Evolutionary conservation across 2,888 invertebrate genomes (phyloP), one percentile per base, ranked within the genome.

Genomic region (Heliconius sara): DNA sequence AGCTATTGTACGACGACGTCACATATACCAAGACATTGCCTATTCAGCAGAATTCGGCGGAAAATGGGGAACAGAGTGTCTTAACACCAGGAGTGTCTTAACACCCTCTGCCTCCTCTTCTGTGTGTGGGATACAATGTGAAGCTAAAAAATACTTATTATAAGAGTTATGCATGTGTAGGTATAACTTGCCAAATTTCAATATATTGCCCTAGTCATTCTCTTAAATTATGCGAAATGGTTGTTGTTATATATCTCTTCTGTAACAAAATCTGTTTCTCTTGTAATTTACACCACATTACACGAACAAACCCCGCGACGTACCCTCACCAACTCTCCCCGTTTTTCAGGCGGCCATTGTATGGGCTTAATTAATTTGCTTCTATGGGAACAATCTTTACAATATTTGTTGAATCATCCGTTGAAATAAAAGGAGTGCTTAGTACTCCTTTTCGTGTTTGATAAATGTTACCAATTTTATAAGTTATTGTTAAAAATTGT

Each of bases 321-420:
- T 85, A 86, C 85, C 87, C 88, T 83, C 86, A 83, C 86, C 82
- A 90, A 90, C 89, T 88, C 89, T 88, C 89, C 88, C 88, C 87
- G 91, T 90, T 91, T 27, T 91, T 90, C 89, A 89, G 87, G 88
- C 82, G 84, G 83, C 87, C 87, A 89, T 91, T 92, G 91, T 91
- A 87, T 85, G 85, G 87, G 89, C 88, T 91, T 93, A 92, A 93
- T 93, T 92, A 93, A 93, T 93, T 92, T 89, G 90, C 91, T 91
- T 92, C 92, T 91, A 91, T 90, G 89, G 86, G 88, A 87, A 87
- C 88, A 88, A 86, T 86, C 85, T 89, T 89, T 85, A 84, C 83
- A 76, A 81, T 85, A 89, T 90, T 88, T 84, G 86, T 85, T 86
- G 87, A 88, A 90, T 88, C 87, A 89, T 82, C 84, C 81, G 30